Percentiles rank a stretch among this genome's conserved stretches.
Conservation (phyloP, 2,113 vertebrate species). For the Scartelaos histophorus region DNA sequence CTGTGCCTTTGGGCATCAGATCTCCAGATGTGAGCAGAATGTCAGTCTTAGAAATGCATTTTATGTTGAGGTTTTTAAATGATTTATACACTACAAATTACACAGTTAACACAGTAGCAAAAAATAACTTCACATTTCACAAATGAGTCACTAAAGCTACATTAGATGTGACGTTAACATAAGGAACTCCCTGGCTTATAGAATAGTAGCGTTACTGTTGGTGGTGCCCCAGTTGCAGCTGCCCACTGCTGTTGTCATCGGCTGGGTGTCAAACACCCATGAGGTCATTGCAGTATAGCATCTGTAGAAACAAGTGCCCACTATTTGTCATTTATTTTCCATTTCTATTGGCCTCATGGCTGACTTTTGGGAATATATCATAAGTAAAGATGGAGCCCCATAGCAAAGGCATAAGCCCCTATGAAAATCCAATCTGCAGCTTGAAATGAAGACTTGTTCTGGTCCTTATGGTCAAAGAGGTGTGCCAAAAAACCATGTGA, state of each 20-base stretch:
- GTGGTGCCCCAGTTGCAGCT: constrained; percentile 47
- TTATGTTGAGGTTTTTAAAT: background rate
- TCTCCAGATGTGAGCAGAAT: background rate
- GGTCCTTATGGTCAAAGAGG: constrained; percentile 2
- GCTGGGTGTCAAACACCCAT: constrained; percentile 50
- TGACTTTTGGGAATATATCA: constrained; percentile 21
- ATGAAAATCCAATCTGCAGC: constrained; percentile 38
- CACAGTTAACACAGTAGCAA: background rate
- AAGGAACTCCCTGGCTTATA: constrained; percentile 5
- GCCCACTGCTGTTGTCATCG: constrained; percentile 62
- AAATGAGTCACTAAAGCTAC: background rate
- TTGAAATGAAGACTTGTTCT: constrained; percentile 42
- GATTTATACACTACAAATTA: background rate
- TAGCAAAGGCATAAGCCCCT: constrained; percentile 49
- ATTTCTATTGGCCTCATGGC: constrained; percentile 46
- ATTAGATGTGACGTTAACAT: background rate
- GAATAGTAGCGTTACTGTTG: constrained; percentile 7
- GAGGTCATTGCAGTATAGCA: constrained; percentile 64
- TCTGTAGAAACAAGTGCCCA: constrained; percentile 57
- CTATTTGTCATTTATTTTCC: constrained; percentile 43
- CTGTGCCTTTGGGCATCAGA: background rate
- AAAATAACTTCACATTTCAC: background rate
- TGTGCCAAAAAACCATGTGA: constrained; percentile 10
- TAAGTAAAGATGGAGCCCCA: constrained; percentile 29
- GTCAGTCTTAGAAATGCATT: background rate